Evolutionary conservation across 37 sponge, comb jelly and placozoan species (phyloP).

Genomic region (Chondrosia reniformis): DNA sequence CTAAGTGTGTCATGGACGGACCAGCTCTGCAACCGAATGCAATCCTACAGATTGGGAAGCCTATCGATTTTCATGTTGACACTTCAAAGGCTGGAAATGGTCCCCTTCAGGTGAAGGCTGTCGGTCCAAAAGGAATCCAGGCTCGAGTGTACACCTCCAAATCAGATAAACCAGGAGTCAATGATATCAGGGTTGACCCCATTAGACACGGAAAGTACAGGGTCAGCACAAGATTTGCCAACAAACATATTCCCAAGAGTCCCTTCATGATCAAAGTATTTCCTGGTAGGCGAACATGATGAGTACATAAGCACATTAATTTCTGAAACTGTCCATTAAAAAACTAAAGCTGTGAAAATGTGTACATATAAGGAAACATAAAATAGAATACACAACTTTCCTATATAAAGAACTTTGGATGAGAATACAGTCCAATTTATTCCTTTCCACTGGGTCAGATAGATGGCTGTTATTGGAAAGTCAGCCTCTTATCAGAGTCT

Average conservation of each 20-base stretch:
- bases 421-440: too few relatives aligned
- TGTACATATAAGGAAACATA: too few relatives aligned
- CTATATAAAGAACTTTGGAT: too few relatives aligned
- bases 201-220: constrained; percentile 67
- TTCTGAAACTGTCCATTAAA: too few relatives aligned
- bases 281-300: constrained; percentile 9
- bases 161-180: constrained; percentile 27
- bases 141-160: constrained; percentile 60
- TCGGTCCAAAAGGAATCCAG: constrained; percentile 52
- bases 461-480: too few relatives aligned
- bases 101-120: constrained; percentile 50
- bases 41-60: constrained; percentile 69
- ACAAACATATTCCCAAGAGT: constrained; percentile 58
- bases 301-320: too few relatives aligned
- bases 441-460: too few relatives aligned
- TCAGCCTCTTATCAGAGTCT: too few relatives aligned
- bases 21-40: constrained; percentile 40
- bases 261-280: constrained; percentile 65
- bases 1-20: constrained; percentile 49
- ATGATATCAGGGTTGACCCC: constrained; percentile 57
- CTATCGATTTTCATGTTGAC: constrained; percentile 79
- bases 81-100: constrained; percentile 75
- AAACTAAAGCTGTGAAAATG: too few relatives aligned
- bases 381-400: too few relatives aligned
- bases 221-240: constrained; percentile 58